Percentiles rank a stretch among this genome's conserved stretches.
phyloP scores from a whole-genome alignment of 2,113 vertebrate species.

The Microcebus ravelobensis region DNA sequence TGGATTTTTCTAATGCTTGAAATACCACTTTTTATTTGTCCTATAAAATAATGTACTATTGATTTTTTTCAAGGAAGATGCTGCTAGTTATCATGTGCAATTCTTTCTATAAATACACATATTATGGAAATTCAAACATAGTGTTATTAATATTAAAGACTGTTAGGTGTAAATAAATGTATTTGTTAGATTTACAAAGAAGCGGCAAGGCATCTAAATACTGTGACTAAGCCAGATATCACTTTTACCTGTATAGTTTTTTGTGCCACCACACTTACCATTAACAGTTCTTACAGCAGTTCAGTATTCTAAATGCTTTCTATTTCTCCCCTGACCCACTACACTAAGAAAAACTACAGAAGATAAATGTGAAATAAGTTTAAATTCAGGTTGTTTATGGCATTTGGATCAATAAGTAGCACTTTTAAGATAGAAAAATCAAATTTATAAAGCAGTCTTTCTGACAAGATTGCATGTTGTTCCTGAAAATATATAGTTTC shows the following conservation, averaged over 20 bases:
- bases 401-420: conserved; percentile 43
- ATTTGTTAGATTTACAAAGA: background rate
- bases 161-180: background rate
- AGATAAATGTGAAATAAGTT: conserved; percentile 28
- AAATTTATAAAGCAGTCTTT: conserved; percentile 50
- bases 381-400: background rate
- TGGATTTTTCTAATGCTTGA: background rate
- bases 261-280: background rate
- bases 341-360: background rate
- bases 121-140: background rate
- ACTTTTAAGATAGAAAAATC: conserved; percentile 49
- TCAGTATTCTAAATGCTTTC: background rate
- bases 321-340: rapidly evolving
- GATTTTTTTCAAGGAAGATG: conserved; percentile 38
- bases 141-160: background rate
- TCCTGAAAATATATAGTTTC: conserved; percentile 44
- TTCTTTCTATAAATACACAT: background rate
- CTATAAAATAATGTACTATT: background rate
- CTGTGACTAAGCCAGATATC: background rate
- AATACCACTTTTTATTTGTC: background rate
- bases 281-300: background rate
- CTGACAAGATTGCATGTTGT: background rate
- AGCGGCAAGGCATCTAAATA: background rate
- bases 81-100: background rate
- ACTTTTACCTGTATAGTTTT: background rate